These are phyloP conservation scores for Spongia lamella DNA, from an alignment of 37 sponge, comb jelly and placozoan genomes.

Conservation along the genomic window DNA sequence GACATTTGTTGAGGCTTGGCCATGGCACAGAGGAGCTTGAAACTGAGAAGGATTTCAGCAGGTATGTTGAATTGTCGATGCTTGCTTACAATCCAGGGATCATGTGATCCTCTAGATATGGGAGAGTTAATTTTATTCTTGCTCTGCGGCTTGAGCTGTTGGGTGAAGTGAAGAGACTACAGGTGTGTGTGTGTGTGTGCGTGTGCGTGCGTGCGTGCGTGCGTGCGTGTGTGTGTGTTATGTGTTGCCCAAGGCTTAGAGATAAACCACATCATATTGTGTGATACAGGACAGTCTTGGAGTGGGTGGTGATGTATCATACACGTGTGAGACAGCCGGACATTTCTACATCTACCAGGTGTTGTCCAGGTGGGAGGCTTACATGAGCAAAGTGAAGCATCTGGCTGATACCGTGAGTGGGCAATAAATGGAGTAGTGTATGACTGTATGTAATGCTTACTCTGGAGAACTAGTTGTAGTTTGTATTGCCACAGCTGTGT, in stretches of 20 bases:
- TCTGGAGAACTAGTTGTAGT: too few species aligned
- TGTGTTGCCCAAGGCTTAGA: neutral
- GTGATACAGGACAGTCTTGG: conserved; percentile 78
- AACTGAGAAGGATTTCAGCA: conserved; percentile 98
- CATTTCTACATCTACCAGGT: conserved; percentile 96
- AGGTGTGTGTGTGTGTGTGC: conserved; percentile 50
- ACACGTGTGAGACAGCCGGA: conserved; percentile 99
- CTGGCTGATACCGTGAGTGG: conserved; percentile 42
- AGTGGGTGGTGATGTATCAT: conserved; percentile 92
- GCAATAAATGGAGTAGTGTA: neutral
- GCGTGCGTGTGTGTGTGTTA: too few species aligned
- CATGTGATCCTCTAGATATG: conserved; percentile 86
- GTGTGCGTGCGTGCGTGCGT: too few species aligned
- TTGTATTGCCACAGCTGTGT: too few species aligned
- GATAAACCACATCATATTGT: neutral
- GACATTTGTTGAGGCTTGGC: conserved; percentile 93
- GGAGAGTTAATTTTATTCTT: conserved; percentile 98
- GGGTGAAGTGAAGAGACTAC: conserved; percentile 92
- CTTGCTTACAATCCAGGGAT: too few species aligned
- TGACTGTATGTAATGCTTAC: too few species aligned
- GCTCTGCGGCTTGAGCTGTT: conserved; percentile 89
- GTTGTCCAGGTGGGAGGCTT: conserved; percentile 57
- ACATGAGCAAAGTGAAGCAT: conserved; percentile 48
- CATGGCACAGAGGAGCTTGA: conserved; percentile 96
- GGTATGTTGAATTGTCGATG: too few species aligned